Base-by-base conservation (phyloP, 2,888 invertebrate genomes). In the Odontothrips loti region DNA sequence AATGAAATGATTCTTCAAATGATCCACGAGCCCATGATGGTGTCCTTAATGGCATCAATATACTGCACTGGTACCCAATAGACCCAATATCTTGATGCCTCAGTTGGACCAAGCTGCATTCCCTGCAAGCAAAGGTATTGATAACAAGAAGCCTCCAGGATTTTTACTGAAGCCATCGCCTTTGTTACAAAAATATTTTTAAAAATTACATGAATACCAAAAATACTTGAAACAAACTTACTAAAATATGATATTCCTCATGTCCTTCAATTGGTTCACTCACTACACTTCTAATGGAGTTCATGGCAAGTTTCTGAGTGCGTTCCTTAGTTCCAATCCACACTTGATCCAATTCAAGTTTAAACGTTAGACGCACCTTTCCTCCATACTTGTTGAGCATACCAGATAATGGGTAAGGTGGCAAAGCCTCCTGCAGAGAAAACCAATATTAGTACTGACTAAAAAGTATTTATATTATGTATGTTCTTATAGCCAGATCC, bases 11-110 rank as follows among this genome's bases (percentile, higher is more conserved):
- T 75, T 27, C 68, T 27, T 75, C 12, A 75, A 12, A 27, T 75
- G 23, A 75, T 75, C 68, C 68, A 75, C 23, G 95, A 94, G 82
- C 96, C 96, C 80, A 96, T 91, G 82, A 96, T 93, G 82, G 96
- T 94, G 86, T 96, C 95, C 89, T 96, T 96, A 86, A 97, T 96
- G 84, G 96, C 95, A 86, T 95, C 94, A 81, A 96, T 91, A 87
- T 95, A 97, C 86, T 95, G 95, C 80, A 95, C 95, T 15, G 96
- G 97, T 79, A 97, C 96, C 96, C 96, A 97, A 88, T 97, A 97
- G 83, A 97, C 92, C 95, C 96, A 97, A 88, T 96, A 96, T 84
- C 95, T 89, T 48, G 96, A 96, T 8, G 96, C 96, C 88, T 96
- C 96, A 80, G 96, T 96, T 12, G 96, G 93, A 23, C 97, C 96